These are phyloP conservation scores for Drosophila parthenogenetica DNA, from an alignment of 2,888 invertebrate genomes.

Conservation along the genomic window DNA sequence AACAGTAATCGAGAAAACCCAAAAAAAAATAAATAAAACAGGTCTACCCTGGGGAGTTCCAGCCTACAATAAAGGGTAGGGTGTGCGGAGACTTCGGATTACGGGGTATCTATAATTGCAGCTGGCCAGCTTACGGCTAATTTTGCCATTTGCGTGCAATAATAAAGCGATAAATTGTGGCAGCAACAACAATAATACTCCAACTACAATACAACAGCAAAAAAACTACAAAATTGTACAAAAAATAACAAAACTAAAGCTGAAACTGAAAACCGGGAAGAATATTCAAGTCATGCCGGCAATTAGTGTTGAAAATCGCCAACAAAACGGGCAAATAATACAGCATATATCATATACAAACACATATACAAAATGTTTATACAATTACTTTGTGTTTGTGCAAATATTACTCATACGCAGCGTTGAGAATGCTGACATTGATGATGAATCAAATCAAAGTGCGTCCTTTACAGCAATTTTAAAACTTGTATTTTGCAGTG, in stretches of 20 bases:
- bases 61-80: background rate
- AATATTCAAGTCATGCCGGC: conserved; percentile 50
- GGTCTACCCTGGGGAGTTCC: conserved; percentile 50
- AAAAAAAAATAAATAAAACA: conserved; percentile 45
- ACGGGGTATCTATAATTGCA: conserved; percentile 49
- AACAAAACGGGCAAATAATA: conserved; percentile 23
- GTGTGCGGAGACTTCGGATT: background rate
- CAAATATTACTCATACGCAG: conserved; percentile 34
- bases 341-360: conserved; percentile 19
- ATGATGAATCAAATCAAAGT: conserved; percentile 57
- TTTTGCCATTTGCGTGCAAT: conserved; percentile 74
- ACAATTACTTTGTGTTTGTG: background rate
- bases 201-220: background rate
- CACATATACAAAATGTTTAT: background rate
- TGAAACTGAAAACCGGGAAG: conserved; percentile 44
- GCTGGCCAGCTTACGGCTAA: conserved; percentile 55
- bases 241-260: conserved; percentile 13
- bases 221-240: background rate
- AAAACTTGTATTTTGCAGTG: conserved; percentile 61
- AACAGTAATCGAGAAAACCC: conserved; percentile 1
- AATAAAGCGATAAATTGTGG: conserved; percentile 68
- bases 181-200: conserved; percentile 35
- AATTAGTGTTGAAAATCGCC: conserved; percentile 56
- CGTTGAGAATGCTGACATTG: conserved; percentile 42
- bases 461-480: conserved; percentile 65